A percentile compares a stretch with the other conserved stretches of the same genome.
Evolutionary conservation across 2,797 vertebrate species (phyloP).

Genomic region (Lophius americanus): DNA sequence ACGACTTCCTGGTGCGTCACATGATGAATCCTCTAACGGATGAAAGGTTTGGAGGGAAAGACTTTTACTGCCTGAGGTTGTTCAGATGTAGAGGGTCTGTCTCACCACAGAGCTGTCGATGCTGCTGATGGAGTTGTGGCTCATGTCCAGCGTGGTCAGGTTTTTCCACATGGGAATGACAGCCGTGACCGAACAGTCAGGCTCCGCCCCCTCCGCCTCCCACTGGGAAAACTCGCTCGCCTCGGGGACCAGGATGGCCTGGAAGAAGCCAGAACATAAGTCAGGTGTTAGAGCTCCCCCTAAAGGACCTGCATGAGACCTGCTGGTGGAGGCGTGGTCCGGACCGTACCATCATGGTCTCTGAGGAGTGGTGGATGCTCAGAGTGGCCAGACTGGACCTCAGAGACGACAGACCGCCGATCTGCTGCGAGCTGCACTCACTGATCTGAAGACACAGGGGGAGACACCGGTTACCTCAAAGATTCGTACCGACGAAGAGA

Average conservation of each 20-base stretch:
- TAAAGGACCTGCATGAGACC: no score
- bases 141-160: conserved; percentile 96
- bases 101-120: conserved; percentile 90
- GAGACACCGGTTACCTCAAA: background rate
- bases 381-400: conserved; percentile 88
- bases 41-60: no score
- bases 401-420: conserved; percentile 88
- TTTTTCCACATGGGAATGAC: conserved; percentile 91
- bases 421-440: conserved; percentile 88
- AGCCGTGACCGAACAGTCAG: conserved; percentile 87
- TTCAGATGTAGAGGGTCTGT: background rate
- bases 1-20: no score
- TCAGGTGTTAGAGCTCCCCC: background rate
- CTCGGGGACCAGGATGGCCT: conserved; percentile 94
- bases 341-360: conserved; percentile 88
- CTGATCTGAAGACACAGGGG: conserved; percentile 82
- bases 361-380: conserved; percentile 87
- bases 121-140: conserved; percentile 88
- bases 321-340: no score
- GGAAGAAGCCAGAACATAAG: background rate
- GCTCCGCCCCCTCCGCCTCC: conserved; percentile 88
- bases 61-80: no score
- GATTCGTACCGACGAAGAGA: background rate
- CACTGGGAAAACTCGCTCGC: conserved; percentile 93
- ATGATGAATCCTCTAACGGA: no score